These are phyloP conservation scores for Anhinga anhinga DNA, from an alignment of 2,113 vertebrate species.

Conservation along the genomic window DNA sequence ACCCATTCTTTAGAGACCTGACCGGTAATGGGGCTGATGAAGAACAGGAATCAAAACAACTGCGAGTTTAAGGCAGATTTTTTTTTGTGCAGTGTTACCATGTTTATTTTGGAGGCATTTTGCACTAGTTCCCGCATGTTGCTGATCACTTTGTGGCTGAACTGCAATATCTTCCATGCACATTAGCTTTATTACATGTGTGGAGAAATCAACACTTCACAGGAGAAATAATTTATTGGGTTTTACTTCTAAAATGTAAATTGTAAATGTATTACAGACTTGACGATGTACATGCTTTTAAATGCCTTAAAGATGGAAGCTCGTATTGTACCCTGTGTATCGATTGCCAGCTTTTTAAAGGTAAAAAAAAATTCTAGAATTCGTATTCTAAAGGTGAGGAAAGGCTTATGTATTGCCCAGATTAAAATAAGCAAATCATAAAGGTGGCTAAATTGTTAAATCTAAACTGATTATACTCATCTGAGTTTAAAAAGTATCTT, in stretches of 20 bases:
- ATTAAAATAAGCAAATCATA: background rate
- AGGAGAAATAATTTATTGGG: background rate
- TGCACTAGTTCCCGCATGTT: background rate
- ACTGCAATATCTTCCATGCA: background rate
- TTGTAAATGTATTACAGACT: background rate
- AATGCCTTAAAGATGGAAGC: background rate
- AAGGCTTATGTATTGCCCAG: background rate
- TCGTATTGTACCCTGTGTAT: background rate
- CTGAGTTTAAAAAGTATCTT: background rate
- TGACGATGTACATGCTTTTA: background rate
- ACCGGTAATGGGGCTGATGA: background rate
- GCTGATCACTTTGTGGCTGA: background rate
- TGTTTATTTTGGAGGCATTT: background rate
- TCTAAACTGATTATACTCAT: background rate
- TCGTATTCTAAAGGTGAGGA: background rate
- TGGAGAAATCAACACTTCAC: background rate
- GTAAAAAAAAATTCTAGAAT: background rate
- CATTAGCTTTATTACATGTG: background rate
- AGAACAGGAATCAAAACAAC: background rate
- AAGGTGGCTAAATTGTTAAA: background rate
- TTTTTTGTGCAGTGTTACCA: background rate
- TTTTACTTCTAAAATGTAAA: background rate
- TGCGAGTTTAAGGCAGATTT: background rate
- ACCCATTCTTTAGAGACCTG: background rate
- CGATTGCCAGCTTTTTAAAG: background rate